Conservation (phyloP, 2,797 vertebrate genomes). For the Acanthurus lineatus region DNA sequence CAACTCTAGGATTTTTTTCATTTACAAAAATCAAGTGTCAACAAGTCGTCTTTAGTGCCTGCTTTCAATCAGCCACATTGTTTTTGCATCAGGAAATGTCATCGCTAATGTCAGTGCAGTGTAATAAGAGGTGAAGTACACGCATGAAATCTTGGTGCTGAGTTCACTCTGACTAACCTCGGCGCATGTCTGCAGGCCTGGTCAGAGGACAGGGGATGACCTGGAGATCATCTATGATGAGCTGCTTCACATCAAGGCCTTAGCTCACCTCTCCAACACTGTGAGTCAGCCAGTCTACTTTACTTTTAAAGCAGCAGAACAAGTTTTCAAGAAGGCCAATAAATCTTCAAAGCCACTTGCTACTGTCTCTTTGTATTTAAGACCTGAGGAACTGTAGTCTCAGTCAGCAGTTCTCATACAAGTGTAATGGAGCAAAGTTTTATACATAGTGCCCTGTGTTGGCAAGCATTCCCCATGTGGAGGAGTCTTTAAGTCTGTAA, state of each 20-base stretch:
- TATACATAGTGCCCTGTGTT: slow-evolving; percentile 17
- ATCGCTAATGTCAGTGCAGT: not conserved
- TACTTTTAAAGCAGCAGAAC: slow-evolving; percentile 47
- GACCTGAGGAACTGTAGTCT: slow-evolving; percentile 1
- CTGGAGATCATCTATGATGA: slow-evolving; percentile 99
- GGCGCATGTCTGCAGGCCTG: slow-evolving; percentile 86
- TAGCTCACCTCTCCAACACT: slow-evolving; percentile 97
- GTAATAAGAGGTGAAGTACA: slow-evolving; percentile 9
- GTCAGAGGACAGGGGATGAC: slow-evolving; percentile 96
- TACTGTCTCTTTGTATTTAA: slow-evolving; percentile 1
- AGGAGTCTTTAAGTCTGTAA: slow-evolving; percentile 19
- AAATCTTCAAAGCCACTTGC: slow-evolving; percentile 10
- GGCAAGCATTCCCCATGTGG: not conserved
- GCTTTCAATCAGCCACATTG: not conserved
- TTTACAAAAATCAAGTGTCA: too few species aligned
- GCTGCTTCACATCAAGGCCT: slow-evolving; percentile 98
- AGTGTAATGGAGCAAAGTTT: slow-evolving; percentile 4
- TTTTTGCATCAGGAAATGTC: slow-evolving; percentile 13
- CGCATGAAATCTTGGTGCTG: slow-evolving; percentile 11
- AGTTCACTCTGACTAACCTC: slow-evolving; percentile 40
- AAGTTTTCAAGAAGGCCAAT: not conserved
- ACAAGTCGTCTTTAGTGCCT: too few species aligned
- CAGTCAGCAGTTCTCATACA: slow-evolving; percentile 5
- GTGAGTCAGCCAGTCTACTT: slow-evolving; percentile 81
- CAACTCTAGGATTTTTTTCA: too few species aligned